Base-by-base conservation (phyloP, 2,113 vertebrate species). In the Caranx ignobilis region DNA sequence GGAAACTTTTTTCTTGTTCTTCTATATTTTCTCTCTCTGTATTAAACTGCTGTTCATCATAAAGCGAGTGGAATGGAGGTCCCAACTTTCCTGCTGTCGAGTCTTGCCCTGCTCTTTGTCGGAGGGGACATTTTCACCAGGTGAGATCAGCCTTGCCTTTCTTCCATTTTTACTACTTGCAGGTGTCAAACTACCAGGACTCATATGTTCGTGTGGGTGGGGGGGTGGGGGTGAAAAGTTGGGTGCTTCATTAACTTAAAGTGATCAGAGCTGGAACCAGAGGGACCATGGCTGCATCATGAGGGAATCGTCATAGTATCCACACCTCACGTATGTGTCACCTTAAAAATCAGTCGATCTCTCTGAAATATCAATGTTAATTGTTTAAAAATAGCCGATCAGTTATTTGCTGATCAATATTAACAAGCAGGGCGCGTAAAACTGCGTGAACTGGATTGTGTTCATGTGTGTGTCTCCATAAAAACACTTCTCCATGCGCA, bases 91-190 rank as follows among this genome's bases (percentile, higher is more conserved):
- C 54, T 94, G 31, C 82, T 92, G 56, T 60, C 54, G 55, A 74
- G 84, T 76, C 62, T 94, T 4, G 87, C 85, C 32, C 55, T 93
- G 87, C 85, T 94, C 9, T 81, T 90, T 50, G 19, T 94, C 60
- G 91, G 78, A 52, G 88, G 87, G 45, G 89, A 94, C 63, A 78
- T 91, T 71, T 87, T 92, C 77, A 89, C 92, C 86, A 93, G 94
- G 94, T 95, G 88, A 95, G 93, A 64, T 69, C 66, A 56, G 18
- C 32, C 31, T 52, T 39, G 56, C 10, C n/a, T 48, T 47, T 48
- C 18, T 48, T 31, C 73, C 47, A n/a, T 31, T 76, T 73, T 32
- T 3, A 11, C 12, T 39, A 31, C 18, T 74, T 6, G 67, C 80
- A 85, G 78, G 73, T 84, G 69, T 70, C 6, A 62, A 48, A 5